phyloP scores from a whole-genome alignment of 1,140 invertebrate genomes.

The Proctacanthus coquilletti region DNA sequence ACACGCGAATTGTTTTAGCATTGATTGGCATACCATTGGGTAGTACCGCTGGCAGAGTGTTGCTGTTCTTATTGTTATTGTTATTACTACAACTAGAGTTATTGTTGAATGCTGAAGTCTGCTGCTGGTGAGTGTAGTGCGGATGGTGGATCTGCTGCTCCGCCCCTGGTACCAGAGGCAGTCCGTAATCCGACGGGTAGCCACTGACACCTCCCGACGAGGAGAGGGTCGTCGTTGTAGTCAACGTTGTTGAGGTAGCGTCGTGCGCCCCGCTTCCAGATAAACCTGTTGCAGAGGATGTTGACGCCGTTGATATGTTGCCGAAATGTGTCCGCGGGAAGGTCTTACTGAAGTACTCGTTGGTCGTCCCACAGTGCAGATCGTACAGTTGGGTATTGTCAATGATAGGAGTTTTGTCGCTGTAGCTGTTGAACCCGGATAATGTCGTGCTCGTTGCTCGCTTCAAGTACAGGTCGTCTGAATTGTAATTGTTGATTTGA shows the following conservation, averaged over 20 bases:
- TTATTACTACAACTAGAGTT: neutral
- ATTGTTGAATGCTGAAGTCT: conserved; percentile 12
- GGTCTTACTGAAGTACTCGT: conserved; percentile 37
- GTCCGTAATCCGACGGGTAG: conserved; percentile 63
- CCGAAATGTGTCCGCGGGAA: conserved; percentile 30
- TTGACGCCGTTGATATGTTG: conserved; percentile 2
- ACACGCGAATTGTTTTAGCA: conserved; percentile 65
- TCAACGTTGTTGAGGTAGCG: conserved; percentile 25
- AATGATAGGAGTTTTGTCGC: conserved; percentile 61
- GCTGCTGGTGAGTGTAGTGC: conserved; percentile 12
- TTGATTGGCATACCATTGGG: conserved; percentile 32
- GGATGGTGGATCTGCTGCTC: conserved; percentile 28
- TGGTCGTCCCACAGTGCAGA: conserved; percentile 16
- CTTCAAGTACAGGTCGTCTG: conserved; percentile 34
- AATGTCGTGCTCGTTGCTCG: conserved; percentile 34
- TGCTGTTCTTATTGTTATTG: conserved; percentile 1
- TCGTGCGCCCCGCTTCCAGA: neutral
- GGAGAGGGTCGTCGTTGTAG: conserved; percentile 17
- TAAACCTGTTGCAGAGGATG: conserved; percentile 9
- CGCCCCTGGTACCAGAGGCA: conserved; percentile 43
- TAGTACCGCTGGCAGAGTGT: conserved; percentile 14
- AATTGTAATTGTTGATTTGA: conserved; percentile 15
- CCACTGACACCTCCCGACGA: conserved; percentile 21
- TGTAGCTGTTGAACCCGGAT: conserved; percentile 28
- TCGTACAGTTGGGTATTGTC: conserved; percentile 34